phyloP scores from a whole-genome alignment of 2,797 vertebrate species.

The Rhincodon typus region DNA sequence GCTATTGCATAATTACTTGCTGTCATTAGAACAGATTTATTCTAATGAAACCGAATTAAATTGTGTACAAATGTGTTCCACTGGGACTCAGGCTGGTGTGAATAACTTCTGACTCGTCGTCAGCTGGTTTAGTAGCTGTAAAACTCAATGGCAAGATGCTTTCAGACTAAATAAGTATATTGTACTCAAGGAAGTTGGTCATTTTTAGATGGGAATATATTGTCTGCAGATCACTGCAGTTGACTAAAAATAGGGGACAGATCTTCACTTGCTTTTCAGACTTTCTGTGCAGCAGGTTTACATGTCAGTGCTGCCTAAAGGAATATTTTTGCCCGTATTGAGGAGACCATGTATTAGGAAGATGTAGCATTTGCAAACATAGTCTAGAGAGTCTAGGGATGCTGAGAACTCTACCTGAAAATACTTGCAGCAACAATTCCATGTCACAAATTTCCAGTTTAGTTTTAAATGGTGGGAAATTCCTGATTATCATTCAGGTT shows the following conservation, averaged over 20 bases:
- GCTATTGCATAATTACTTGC: slow-evolving; percentile 23
- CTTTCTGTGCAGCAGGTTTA: not conserved
- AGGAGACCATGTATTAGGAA: not conserved
- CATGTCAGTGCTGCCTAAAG: not conserved
- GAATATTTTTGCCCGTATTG: not conserved
- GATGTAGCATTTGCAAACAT: not conserved
- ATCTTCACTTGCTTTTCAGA: not conserved
- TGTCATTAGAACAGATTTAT: slow-evolving; percentile 33
- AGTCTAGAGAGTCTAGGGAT: not conserved
- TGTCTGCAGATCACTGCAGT: too few relatives aligned
- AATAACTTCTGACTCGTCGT: slow-evolving; percentile 14
- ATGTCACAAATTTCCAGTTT: not conserved
- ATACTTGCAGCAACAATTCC: not conserved
- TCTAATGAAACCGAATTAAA: slow-evolving; percentile 31
- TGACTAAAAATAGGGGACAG: not conserved
- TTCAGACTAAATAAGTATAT: slow-evolving; percentile 2
- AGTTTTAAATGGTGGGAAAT: not conserved
- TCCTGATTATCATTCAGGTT: not conserved
- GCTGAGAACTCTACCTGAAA: not conserved
- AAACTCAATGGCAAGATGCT: not conserved
- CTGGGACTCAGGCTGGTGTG: slow-evolving; percentile 6
- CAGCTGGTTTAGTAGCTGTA: slow-evolving; percentile 16
- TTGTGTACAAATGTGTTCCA: slow-evolving; percentile 22
- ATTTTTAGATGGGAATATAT: not conserved
- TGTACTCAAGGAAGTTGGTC: not conserved